Conservation (phyloP, 2,797 vertebrate species). For the Pitangus sulphuratus region DNA sequence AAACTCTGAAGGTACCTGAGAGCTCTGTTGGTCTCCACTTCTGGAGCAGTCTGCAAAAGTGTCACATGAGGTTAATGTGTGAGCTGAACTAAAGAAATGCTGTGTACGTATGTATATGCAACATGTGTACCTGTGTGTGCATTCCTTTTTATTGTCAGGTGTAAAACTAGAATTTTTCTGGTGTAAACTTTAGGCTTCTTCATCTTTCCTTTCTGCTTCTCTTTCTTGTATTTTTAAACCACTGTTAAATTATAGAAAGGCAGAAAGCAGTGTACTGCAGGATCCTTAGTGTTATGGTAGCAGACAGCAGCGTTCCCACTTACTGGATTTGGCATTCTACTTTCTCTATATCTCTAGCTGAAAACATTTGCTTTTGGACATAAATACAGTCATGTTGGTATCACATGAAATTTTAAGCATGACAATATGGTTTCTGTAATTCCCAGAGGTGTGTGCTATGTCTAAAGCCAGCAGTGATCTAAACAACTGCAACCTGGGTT, state of each 20-base stretch:
- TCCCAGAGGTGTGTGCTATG: neutral
- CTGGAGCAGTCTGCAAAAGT: neutral
- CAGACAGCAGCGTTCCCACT: neutral
- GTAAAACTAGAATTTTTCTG: neutral
- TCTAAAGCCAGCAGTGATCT: constrained; percentile 36
- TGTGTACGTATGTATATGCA: rapidly evolving
- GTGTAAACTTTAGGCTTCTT: neutral
- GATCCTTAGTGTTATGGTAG: neutral
- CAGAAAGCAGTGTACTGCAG: neutral
- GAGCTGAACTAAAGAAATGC: neutral
- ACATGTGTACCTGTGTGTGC: rapidly evolving
- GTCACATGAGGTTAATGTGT: neutral
- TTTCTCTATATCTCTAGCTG: neutral
- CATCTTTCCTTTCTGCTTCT: neutral
- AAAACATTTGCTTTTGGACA: constrained; percentile 34
- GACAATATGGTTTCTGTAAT: constrained; percentile 15
- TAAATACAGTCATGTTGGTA: neutral
- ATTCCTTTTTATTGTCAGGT: neutral
- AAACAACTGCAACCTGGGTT: neutral
- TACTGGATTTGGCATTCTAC: neutral
- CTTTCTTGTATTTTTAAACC: constrained; percentile 18
- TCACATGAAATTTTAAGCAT: constrained; percentile 37
- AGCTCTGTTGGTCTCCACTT: neutral
- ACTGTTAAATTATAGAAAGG: neutral
- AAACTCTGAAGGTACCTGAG: neutral